These are phyloP conservation scores for Ophion obscuratus DNA, from an alignment of 2,888 invertebrate species.

Conservation along the genomic window DNA sequence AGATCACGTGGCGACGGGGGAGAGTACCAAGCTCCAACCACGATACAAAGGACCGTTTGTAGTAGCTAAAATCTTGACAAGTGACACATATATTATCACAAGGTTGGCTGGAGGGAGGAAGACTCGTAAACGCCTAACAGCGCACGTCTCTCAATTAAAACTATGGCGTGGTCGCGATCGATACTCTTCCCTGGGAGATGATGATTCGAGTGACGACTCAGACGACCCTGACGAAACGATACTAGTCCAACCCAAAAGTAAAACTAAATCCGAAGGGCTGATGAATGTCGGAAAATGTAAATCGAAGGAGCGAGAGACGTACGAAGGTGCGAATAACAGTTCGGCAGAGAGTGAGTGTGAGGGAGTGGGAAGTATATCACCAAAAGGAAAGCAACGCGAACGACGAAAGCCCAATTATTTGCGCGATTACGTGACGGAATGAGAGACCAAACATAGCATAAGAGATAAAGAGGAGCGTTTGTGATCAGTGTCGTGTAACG, in stretches of 20 bases:
- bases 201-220: constrained; percentile 10
- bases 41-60: constrained; percentile 46
- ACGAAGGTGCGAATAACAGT: not conserved
- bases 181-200: constrained; percentile 22
- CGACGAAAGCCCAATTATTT: constrained; percentile 24
- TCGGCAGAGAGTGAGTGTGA: not conserved
- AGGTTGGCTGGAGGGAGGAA: constrained; percentile 9
- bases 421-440: constrained; percentile 13
- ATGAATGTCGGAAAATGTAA: not conserved
- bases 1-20: constrained; percentile 44
- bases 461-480: not conserved
- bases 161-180: constrained; percentile 48
- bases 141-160: constrained; percentile 39
- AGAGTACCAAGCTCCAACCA: constrained; percentile 58
- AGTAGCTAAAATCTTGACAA: constrained; percentile 1
- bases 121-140: constrained; percentile 16
- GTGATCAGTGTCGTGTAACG: constrained; percentile 2
- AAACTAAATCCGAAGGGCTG: not conserved
- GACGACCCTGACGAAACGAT: constrained; percentile 11
- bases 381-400: constrained; percentile 16
- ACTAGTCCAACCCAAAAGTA: not conserved
- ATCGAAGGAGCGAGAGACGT: not conserved
- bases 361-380: not conserved
- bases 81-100: constrained; percentile 39
- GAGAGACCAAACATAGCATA: not conserved